A percentile compares a stretch with the other conserved stretches of the same genome.
phyloP scores from a whole-genome alignment of 2,113 vertebrate species.

The Damaliscus lunatus region DNA sequence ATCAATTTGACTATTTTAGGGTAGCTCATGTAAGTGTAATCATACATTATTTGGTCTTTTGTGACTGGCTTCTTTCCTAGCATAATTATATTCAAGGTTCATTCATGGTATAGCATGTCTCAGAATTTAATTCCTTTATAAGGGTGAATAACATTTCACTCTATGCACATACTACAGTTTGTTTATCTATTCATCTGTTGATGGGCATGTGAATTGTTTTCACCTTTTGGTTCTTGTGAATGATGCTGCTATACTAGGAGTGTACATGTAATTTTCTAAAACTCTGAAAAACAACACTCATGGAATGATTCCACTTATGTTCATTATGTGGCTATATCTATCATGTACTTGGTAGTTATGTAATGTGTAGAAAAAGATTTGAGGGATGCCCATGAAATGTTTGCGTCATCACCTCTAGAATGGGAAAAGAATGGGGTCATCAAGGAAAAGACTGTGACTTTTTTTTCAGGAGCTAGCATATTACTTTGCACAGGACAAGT shows the following conservation, averaged over 20 bases:
- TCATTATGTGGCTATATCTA: neutral
- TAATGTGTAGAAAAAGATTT: neutral
- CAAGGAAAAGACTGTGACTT: neutral
- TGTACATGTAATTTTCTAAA: neutral
- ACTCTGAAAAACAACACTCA: neutral
- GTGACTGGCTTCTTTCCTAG: neutral
- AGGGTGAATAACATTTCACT: neutral
- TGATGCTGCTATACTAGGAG: neutral
- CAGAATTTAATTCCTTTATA: neutral
- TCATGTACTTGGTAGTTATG: neutral
- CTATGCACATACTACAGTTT: neutral
- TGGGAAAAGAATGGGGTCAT: neutral
- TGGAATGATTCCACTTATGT: neutral
- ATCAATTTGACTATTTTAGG: no score
- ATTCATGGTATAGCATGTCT: neutral
- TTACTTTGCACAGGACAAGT: neutral
- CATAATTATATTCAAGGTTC: neutral
- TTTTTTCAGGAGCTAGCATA: neutral
- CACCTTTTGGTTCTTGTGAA: neutral
- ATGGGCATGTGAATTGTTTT: neutral
- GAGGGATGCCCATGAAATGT: neutral
- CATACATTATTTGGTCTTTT: neutral
- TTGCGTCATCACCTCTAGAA: neutral
- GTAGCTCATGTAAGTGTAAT: neutral
- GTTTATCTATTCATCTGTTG: neutral